Evolutionary conservation across 2,797 vertebrate species (phyloP), one percentile per base, ranked within the genome.

Genomic region (Parotocinclus haroldoi): DNA sequence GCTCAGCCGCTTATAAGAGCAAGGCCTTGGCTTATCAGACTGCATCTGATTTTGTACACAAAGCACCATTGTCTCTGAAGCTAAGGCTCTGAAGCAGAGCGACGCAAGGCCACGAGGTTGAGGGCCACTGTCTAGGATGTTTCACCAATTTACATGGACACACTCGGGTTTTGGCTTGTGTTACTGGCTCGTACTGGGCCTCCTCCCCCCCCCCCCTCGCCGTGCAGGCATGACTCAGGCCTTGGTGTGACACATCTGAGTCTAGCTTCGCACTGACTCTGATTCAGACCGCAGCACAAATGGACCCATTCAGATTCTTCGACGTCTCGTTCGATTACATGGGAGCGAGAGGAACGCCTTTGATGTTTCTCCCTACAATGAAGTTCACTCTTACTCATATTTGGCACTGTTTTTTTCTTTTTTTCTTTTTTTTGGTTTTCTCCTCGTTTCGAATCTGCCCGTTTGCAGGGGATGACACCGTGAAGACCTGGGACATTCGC

Each of bases 401-500:
- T 50, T 40, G 17, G 19, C 51, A 58, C 48, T 54, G 46, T 48
- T 49, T 12, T 42, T 19, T 63, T 27, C 37, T 66, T 36, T 59
- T 10, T 16, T 59, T 46, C 2, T 10, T 16, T 70, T 63, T 58
- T 57, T 46, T 11, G 5, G n/a, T 18, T 16, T 48, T 19, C 36
- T 44, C 42, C 10, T 69, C 27, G 2, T 52, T 51, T 51, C 11
- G 46, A 48, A 37, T 60, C 12, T 66, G n/a, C 64, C 18, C n/a
- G n/a, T 72, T 81, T 58, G 18, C n/a, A 99, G 96, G 96, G 56
- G 97, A 99, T 68, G 96, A 99, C 82, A 95, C 96, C 40, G 86
- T 99, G 68, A 99, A 98, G 85, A 86, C 84, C 19, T 99, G 97
- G 97, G 97, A 98, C 73, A 92, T 98, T 19, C 94, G 97, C 9